phyloP scores from a whole-genome alignment of 2,113 vertebrate genomes.

The rat (Rattus norvegicus) region GRCr8 NC_086022.1:148204501-148205000 shows the following conservation, averaged over 20 bases:
- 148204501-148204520: not conserved
- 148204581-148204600: not conserved
- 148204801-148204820: not conserved
- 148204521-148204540: not conserved
- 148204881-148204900: not conserved
- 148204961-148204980: slow-evolving; percentile 17
- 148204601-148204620: not conserved
- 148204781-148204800: not conserved
- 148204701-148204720: not conserved
- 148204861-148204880: not conserved
- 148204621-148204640: not conserved
- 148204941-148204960: not conserved
- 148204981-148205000: not conserved
- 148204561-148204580: not conserved
- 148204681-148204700: not conserved
- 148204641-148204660: not conserved
- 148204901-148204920: not conserved
- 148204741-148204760: not conserved
- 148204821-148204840: not conserved
- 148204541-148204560: not conserved
- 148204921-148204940: not conserved
- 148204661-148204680: not conserved
- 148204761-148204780: not conserved
- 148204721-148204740: not conserved
- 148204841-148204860: not conserved